Evolutionary conservation across 2,797 vertebrate genomes (phyloP).

Genomic region (Diplodus sargus): DNA sequence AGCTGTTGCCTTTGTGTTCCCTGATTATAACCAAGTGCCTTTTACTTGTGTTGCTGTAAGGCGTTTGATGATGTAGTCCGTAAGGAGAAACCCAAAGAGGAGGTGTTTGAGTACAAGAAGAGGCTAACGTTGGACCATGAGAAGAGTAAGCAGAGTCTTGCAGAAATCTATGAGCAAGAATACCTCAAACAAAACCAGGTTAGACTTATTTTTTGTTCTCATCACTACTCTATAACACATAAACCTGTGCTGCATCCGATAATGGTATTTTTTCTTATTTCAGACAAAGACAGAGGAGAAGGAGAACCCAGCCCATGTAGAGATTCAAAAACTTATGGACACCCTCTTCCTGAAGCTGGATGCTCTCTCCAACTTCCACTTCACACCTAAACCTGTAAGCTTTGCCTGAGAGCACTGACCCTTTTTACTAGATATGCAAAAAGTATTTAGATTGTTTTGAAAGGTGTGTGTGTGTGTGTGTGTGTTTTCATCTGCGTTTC

Average conservation of each 20-base stretch:
- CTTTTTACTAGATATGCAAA: not conserved
- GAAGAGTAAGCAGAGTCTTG: conserved; percentile 97
- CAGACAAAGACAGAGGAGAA: conserved; percentile 91
- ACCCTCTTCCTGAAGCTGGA: conserved; percentile 94
- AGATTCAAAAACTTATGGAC: conserved; percentile 96
- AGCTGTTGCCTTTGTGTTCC: not conserved
- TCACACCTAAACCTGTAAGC: conserved; percentile 96
- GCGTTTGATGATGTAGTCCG: conserved; percentile 96
- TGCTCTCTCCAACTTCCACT: conserved; percentile 98
- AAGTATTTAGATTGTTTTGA: not conserved
- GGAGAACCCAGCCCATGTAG: conserved; percentile 93
- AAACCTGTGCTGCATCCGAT: not conserved
- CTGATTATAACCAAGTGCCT: not conserved
- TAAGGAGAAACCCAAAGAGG: conserved; percentile 96
- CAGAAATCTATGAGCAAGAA: conserved; percentile 97
- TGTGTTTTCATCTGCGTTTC: not conserved
- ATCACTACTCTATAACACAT: not conserved
- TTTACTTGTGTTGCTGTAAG: conserved; percentile 74
- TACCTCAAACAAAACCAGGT: conserved; percentile 95
- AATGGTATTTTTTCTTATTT: conserved; percentile 19
- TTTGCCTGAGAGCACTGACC: not conserved
- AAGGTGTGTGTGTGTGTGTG: not conserved
- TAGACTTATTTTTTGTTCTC: conserved; percentile 33
- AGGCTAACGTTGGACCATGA: conserved; percentile 94
- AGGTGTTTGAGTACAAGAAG: conserved; percentile 95